Evolutionary conservation across 1,140 invertebrate species (phyloP), one percentile per base, ranked within the genome.

Genomic region (Aphelenchoides fujianensis): DNA sequence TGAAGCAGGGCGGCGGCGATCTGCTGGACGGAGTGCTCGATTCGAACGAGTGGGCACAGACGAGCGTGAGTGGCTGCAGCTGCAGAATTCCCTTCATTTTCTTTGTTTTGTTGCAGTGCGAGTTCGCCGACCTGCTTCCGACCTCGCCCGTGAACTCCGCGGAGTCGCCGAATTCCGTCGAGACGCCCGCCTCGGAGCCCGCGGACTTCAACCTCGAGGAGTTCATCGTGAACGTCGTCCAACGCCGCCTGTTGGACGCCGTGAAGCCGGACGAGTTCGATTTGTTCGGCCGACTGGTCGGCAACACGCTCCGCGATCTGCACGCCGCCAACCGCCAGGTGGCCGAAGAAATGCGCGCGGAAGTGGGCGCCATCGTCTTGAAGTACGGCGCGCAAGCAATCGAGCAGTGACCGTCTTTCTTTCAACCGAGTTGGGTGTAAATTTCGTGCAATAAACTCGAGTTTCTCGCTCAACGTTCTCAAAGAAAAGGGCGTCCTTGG

Each of bases 181-280:
- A 23, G n/a, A 27, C 16, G 16, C n/a, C 64, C 19, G 32, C 16
- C 16, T 16, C n/a, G 27, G 61, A 23, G 27, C 16, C 19, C 16
- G 23, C n/a, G 19, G 53, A n/a, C n/a, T 16, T 16, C 27, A 19
- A 52, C 32, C 64, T 67, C 61, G 64, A 67, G 32, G 64, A 67
- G 2, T 66, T 59, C 64, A 62, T 67, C 16, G 64, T 67, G 16
- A 30, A 67, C 31, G 64, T 67, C 2, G 64, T 67, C 16, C n/a
- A 67, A 69, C 64, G 64, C n/a, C 41, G 64, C 19, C 19, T 67
- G 61, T 52, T 61, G 2, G 64, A 67, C 32, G 16, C 64, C 16
- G 27, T 23, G 32, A 16, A 67, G 69, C 16, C 12, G 16, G 64
- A 67, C 64, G 64, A 67, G 2, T 69, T 66, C 53, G 64, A 67